phyloP scores from a whole-genome alignment of 2,113 vertebrate species.

The Marcusenius ussheri region DNA sequence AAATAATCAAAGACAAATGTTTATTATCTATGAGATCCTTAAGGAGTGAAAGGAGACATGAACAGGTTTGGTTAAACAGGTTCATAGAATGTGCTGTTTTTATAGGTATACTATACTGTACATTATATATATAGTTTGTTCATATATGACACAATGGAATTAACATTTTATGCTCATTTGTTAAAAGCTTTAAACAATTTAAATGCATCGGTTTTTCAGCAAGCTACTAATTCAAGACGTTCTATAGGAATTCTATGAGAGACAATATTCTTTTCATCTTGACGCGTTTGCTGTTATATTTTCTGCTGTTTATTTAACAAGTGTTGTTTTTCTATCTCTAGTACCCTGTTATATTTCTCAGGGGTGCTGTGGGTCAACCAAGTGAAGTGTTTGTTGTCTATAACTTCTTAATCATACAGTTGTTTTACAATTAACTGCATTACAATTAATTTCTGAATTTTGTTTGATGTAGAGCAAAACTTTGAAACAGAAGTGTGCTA shows the following conservation, averaged over 20 bases:
- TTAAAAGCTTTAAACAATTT: slow-evolving; percentile 2
- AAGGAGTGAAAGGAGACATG: slow-evolving; percentile 68
- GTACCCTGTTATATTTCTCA: slow-evolving; percentile 37
- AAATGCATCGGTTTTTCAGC: neutral
- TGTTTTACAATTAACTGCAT: slow-evolving; percentile 63
- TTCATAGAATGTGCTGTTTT: slow-evolving; percentile 67
- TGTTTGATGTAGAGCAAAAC: slow-evolving; percentile 62
- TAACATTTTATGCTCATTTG: slow-evolving; percentile 39
- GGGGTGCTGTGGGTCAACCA: slow-evolving; percentile 50
- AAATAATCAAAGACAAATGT: slow-evolving; percentile 64
- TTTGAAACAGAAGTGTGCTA: slow-evolving; percentile 53
- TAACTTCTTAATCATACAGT: slow-evolving; percentile 67
- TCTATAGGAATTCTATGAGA: neutral
- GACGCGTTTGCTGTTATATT: slow-evolving; percentile 1
- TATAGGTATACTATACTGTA: slow-evolving; percentile 46
- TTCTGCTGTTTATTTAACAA: slow-evolving; percentile 23
- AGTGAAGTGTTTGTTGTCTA: slow-evolving; percentile 53
- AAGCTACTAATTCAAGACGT: neutral
- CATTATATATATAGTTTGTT: neutral
- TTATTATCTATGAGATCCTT: slow-evolving; percentile 72
- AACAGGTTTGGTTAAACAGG: slow-evolving; percentile 64
- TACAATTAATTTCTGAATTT: slow-evolving; percentile 58
- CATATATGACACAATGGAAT: slow-evolving; percentile 36
- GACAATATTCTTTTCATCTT: neutral
- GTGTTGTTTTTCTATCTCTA: slow-evolving; percentile 36